These are phyloP conservation scores for Thunnus maccoyii DNA, from an alignment of 2,113 vertebrate species.

Conservation along the genomic window DNA sequence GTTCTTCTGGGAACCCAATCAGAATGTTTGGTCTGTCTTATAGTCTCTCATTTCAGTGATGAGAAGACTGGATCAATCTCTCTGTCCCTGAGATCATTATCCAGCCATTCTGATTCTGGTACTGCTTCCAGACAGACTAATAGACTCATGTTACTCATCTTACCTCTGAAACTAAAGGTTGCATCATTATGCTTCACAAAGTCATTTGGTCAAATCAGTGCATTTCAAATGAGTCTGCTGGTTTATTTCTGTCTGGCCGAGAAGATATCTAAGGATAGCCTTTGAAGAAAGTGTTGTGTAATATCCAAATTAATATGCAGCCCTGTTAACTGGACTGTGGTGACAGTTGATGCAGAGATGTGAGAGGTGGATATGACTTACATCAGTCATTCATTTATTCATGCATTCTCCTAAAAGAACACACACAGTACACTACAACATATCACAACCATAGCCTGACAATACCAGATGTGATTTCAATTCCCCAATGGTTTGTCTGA, in stretches of 20 bases:
- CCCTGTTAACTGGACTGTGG: conserved; percentile 38
- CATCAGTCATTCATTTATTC: conserved; percentile 45
- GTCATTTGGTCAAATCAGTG: conserved; percentile 52
- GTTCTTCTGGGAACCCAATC: conserved; percentile 43
- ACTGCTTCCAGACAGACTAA: conserved; percentile 43
- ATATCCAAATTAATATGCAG: conserved; percentile 46
- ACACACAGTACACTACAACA: neutral
- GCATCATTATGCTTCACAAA: conserved; percentile 52
- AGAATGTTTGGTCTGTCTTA: conserved; percentile 48
- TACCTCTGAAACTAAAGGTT: conserved; percentile 41
- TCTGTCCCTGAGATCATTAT: conserved; percentile 65
- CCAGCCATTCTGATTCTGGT: conserved; percentile 59
- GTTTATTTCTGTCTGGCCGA: conserved; percentile 16
- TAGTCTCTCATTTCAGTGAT: conserved; percentile 63
- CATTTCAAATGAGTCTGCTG: conserved; percentile 27
- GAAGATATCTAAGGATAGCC: conserved; percentile 9
- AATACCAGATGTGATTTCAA: conserved; percentile 30
- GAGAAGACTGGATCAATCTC: conserved; percentile 60
- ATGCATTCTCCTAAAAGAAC: conserved; percentile 6
- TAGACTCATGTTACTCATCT: conserved; percentile 43
- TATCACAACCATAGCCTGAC: neutral
- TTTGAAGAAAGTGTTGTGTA: conserved; percentile 49
- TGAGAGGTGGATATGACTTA: conserved; percentile 23
- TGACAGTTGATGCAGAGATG: conserved; percentile 29
- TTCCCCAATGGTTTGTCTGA: conserved; percentile 36